Evolutionary conservation across 2,113 vertebrate species (phyloP), one percentile per base, ranked within the genome.

Genomic region (Gnathonemus echidnorhynchus): DNA sequence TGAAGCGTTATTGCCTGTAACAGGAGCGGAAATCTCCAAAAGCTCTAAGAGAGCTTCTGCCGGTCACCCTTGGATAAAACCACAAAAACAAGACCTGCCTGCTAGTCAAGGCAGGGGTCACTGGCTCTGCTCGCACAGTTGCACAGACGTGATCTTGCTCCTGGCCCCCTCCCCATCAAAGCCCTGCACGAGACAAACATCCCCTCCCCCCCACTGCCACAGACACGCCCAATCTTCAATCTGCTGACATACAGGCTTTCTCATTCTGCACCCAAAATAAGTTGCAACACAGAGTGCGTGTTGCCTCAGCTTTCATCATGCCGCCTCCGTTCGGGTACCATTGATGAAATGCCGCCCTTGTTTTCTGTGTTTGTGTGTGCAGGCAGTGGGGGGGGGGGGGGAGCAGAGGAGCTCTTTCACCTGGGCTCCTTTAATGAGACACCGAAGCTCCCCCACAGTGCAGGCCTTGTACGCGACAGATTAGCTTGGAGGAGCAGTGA

Each of bases 221-320:
- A 85, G 42, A 48, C 83, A 48, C 17, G n/a, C 83, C 42, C 39
- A 46, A 21, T 8, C 39, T 24, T 48, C 45, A 45, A 46, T 48
- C 24, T 21, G 39, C 83, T 85, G 70, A 90, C 46, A 87, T 27
- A 27, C 19, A 87, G 27, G 58, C 89, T 87, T 90, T 84, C 86
- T 66, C 66, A 24, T 50, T 27, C 56, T 15, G 35, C 21, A 31
- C 13, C 50, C 35, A 85, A 90, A 90, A 83, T 66, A 85, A 45
- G 52, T 21, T 87, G 89, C 90, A 88, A 90, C 80, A 88, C 35
- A 39, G 49, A 90, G 86, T n/a, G 50, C 1, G 27, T 48, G 48
- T 88, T 90, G 45, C 89, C 46, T 48, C 62, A 24, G 48, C 62
- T 90, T 90, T 87, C 89, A 90, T 88, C 86, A 88, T 53, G 31